Conservation (phyloP, 2,797 vertebrate species). For the Esox lucius region DNA sequence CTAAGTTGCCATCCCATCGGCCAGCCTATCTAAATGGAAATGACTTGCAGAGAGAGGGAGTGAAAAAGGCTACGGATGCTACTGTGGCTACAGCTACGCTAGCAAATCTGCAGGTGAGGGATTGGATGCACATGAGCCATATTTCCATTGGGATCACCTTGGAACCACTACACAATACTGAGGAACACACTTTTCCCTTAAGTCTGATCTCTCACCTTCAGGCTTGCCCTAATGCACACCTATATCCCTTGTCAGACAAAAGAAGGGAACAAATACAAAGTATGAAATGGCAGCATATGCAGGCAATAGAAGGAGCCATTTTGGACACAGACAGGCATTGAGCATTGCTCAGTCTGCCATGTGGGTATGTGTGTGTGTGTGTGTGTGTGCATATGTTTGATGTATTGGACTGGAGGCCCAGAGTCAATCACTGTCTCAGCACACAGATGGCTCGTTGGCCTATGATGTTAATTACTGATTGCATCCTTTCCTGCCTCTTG, state of each 20-base stretch:
- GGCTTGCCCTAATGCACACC: constrained; percentile 18
- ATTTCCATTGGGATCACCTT: constrained; percentile 49
- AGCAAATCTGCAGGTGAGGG: constrained; percentile 52
- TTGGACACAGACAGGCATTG: too few species aligned
- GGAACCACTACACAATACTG: constrained; percentile 5
- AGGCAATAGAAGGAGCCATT: too few species aligned
- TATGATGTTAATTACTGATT: constrained; percentile 68
- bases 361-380: constrained; percentile 17
- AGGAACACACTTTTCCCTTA: not conserved
- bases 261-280: too few species aligned
- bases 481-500: constrained; percentile 48
- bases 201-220: not conserved
- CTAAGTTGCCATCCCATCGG: constrained; percentile 34
- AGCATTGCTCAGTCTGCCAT: constrained; percentile 8
- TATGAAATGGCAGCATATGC: too few species aligned
- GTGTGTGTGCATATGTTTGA: constrained; percentile 52
- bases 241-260: not conserved
- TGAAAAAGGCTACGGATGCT: not conserved
- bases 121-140: constrained; percentile 51
- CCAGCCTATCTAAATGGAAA: constrained; percentile 64
- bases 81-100: constrained; percentile 22
- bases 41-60: constrained; percentile 39
- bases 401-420: constrained; percentile 49
- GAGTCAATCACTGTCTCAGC: constrained; percentile 60
- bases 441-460: constrained; percentile 55